These are phyloP conservation scores for Stigmatopora nigra DNA, from an alignment of 2,113 vertebrate genomes.

Conservation along the genomic window DNA sequence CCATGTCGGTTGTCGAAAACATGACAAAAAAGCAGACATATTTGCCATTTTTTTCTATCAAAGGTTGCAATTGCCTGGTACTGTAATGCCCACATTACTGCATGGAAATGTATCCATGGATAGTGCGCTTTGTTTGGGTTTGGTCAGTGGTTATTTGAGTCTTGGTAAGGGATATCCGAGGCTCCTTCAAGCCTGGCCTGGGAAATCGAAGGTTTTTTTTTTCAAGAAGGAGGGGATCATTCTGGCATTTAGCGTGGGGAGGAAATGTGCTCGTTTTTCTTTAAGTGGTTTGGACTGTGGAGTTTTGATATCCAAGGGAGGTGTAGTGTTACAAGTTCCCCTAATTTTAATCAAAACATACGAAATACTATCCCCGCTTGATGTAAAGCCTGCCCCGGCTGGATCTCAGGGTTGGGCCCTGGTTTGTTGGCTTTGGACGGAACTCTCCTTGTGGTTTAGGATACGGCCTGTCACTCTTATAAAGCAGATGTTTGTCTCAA, in stretches of 20 bases:
- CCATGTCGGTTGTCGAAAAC: not conserved
- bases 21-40: slow-evolving; percentile 5
- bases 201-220: slow-evolving; percentile 6
- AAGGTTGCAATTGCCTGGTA: slow-evolving; percentile 34
- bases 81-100: slow-evolving; percentile 41
- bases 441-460: slow-evolving; percentile 85
- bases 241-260: slow-evolving; percentile 54
- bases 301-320: slow-evolving; percentile 88
- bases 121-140: slow-evolving; percentile 63
- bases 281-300: slow-evolving; percentile 82
- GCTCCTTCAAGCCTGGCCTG: slow-evolving; percentile 6
- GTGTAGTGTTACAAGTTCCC: slow-evolving; percentile 97
- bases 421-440: slow-evolving; percentile 97
- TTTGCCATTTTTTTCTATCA: slow-evolving; percentile 7
- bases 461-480: slow-evolving; percentile 90
- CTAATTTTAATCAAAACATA: slow-evolving; percentile 99
- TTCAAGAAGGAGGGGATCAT: slow-evolving; percentile 11
- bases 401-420: slow-evolving; percentile 83
- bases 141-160: slow-evolving; percentile 50
- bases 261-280: slow-evolving; percentile 63
- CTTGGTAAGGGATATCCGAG: slow-evolving; percentile 29
- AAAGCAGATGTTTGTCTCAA: slow-evolving; percentile 99
- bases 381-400: slow-evolving; percentile 93
- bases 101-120: slow-evolving; percentile 57
- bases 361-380: slow-evolving; percentile 91